Base-by-base conservation (phyloP, 2,888 invertebrate genomes). In the Drosophila koepferae region DNA sequence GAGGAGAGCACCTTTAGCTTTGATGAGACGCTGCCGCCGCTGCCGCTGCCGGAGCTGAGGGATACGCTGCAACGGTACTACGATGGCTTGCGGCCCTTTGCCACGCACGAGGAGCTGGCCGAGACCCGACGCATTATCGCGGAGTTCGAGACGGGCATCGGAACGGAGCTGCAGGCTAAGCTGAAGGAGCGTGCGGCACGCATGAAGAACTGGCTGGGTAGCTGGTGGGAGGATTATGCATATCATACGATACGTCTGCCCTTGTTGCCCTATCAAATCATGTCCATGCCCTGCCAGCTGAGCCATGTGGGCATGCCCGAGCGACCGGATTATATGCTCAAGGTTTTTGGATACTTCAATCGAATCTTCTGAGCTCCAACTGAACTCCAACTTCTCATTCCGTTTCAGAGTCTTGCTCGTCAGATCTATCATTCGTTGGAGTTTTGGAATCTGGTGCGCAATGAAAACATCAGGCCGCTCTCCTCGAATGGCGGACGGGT, bases 201-300 rank as follows among this genome's bases (percentile, higher is more conserved):
- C 10, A 89, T 93, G 80, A 93, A 93, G 75, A 95, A 95, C 86
- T 95, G 95, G 95, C 93, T 93, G 59, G 94, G 94, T 70, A 91
- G 92, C 77, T 95, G 94, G 94, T 95, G 95, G 95, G 94, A 94
- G 80, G 93, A 94, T 41, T 93, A 94, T 74, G 95, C 94, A 0
- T 95, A 95, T 84, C 92, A 95, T 62, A 91, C 92, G 55, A 78
- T 93, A 36, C 92, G 95, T 28, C 79, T 92, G 14, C 95, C 95
- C 0, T 81, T 94, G 14, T 85, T 94, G 51, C 95, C 95, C 0
- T 93, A 93, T 62, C 92, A 93, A 55, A 94, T 94, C 58, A 95
- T 94, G 93, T 89, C 92, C 5, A 94, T 93, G 91, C 87, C 92
- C 4, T 43, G 91, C 0, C 89, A 92, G 38, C 44, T 93, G 10